Percentiles rank a stretch among this genome's conserved stretches.
These are phyloP conservation scores for Calyptomena viridis DNA, from an alignment of 2,113 vertebrate species.

Conservation along the genomic window DNA sequence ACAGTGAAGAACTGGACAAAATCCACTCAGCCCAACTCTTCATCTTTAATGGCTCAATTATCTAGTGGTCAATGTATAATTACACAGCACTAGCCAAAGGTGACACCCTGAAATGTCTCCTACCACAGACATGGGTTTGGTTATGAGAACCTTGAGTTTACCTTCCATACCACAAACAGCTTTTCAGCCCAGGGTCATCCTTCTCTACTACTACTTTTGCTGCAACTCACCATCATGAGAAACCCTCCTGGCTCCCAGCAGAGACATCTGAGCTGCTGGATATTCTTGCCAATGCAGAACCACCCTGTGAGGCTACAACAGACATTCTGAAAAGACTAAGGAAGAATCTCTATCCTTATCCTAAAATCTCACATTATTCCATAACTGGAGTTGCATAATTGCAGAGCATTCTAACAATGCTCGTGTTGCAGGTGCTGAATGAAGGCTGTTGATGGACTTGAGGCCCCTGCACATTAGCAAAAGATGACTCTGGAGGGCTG, in stretches of 20 bases:
- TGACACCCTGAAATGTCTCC: not conserved
- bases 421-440: not conserved
- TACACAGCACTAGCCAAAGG: not conserved
- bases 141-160: not conserved
- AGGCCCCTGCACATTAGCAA: not conserved
- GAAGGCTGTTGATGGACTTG: not conserved
- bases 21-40: not conserved
- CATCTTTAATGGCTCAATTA: not conserved
- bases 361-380: not conserved
- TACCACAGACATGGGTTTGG: not conserved
- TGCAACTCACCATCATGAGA: not conserved
- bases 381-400: not conserved
- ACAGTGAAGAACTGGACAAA: not conserved
- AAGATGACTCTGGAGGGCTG: not conserved
- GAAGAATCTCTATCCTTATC: not conserved
- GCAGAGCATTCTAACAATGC: accelerated
- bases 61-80: not conserved
- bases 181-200: not conserved
- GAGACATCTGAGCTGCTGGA: not conserved
- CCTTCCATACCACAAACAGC: not conserved
- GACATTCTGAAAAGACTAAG: not conserved
- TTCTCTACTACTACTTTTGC: not conserved
- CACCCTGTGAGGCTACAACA: not conserved
- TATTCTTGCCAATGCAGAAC: not conserved
- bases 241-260: not conserved